phyloP scores from a whole-genome alignment of 2,113 vertebrate species.

The Stegostoma tigrinum region DNA sequence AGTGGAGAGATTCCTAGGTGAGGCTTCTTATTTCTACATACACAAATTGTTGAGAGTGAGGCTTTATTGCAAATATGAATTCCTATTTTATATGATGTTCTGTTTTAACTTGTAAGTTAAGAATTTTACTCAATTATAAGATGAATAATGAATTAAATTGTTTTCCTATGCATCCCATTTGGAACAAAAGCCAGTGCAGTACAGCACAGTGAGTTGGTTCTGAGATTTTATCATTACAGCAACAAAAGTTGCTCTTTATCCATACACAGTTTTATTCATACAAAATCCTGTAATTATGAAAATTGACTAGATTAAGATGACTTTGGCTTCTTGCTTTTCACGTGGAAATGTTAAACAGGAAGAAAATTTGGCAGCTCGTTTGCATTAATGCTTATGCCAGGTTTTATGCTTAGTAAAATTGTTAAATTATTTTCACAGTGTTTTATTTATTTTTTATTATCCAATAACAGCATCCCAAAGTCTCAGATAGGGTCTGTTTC shows the following conservation, averaged over 20 bases:
- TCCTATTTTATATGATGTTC: background rate
- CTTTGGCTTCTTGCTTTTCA: background rate
- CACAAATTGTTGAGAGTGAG: background rate
- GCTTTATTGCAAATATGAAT: background rate
- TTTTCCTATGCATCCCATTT: background rate
- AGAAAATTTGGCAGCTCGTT: background rate
- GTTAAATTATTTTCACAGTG: background rate
- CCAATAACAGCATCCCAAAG: background rate
- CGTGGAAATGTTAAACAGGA: background rate
- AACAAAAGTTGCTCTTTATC: background rate
- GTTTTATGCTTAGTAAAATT: background rate
- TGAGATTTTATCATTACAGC: background rate
- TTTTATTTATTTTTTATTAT: background rate
- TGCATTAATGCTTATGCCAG: background rate
- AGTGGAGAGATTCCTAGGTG: constrained; percentile 73
- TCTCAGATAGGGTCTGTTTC: background rate
- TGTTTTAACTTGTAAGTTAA: background rate
- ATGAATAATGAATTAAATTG: background rate
- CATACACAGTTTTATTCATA: background rate
- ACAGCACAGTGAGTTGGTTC: background rate
- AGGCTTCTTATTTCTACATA: constrained; percentile 44
- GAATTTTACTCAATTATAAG: background rate
- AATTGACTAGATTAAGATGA: background rate
- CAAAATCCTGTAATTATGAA: background rate
- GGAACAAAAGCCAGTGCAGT: background rate